Base-by-base conservation (phyloP, 2,113 vertebrate species). In the Rhinoderma darwinii region DNA sequence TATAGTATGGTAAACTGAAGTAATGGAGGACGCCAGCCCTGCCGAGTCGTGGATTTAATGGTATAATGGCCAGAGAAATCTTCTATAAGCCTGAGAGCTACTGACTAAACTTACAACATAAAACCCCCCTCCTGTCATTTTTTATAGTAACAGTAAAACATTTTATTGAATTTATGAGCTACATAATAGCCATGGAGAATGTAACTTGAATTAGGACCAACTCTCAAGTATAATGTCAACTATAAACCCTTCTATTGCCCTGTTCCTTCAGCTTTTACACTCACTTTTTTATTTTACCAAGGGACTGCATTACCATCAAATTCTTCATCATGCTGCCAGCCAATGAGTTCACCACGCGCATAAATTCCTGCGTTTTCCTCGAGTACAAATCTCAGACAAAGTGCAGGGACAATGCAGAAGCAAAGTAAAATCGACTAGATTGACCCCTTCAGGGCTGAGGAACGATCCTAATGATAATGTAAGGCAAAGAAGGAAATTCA, bases 111-210 rank as follows among this genome's bases (percentile, higher is more conserved):
- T 94, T 94, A 94, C 89, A 94, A 91, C 93, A 95, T 96, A 95
- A 95, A 96, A 94, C 91, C 94, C 94, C 95, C 94, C 94, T 95
- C 94, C 94, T 95, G 95, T 95, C 95, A 95, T 94, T 94, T 87
- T 96, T 95, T 95, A 96, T 95, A 93, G 95, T 92, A 91, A 93
- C 90, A 94, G 92, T 95, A 96, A 95, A 96, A 95, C 94, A 95
- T 92, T 95, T 94, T 94, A 96, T 95, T 95, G 94, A 94, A 96
- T 95, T 96, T 95, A 96, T 93, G 94, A 93, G 94, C 92, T 95
- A 94, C 94, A 94, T 95, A 96, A 95, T 95, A 93, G 94, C 93
- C 94, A 91, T 92, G 93, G 94, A 92, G 94, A 94, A 94, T 93
- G 93, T 94, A 94, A 94, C 91, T 90, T 92, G 94, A 95, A 95